Percentiles rank a stretch among this genome's conserved stretches.
Evolutionary conservation across 1,140 invertebrate species (phyloP).

Genomic region (Holcopasites calliopsidis): DNA sequence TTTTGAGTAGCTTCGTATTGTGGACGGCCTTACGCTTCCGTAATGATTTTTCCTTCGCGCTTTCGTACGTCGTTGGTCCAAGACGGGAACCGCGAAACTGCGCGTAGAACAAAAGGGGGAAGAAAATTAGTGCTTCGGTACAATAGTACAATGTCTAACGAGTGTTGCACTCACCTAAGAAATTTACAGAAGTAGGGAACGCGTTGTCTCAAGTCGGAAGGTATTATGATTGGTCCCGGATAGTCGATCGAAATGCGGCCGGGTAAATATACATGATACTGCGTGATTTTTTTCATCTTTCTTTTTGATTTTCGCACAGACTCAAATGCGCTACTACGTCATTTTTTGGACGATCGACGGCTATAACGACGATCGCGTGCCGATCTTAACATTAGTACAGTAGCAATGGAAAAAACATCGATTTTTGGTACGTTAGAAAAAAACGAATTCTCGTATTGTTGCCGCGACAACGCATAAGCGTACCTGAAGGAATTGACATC

Average conservation of each 20-base stretch:
- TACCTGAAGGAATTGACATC: constrained; percentile 62
- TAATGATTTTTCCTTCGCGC: constrained; percentile 9
- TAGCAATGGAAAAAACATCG: constrained; percentile 48
- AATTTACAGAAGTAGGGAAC: constrained; percentile 59
- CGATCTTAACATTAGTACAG: constrained; percentile 30
- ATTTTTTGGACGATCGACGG: constrained; percentile 44
- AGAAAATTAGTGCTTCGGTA: constrained; percentile 19
- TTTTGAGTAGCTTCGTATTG: too few relatives aligned
- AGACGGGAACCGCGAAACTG: constrained; percentile 38
- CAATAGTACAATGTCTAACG: constrained; percentile 8
- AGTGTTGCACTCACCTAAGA: constrained; percentile 31
- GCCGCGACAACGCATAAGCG: constrained; percentile 53
- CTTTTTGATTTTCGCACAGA: constrained; percentile 29
- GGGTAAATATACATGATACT: constrained; percentile 63
- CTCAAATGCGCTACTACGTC: constrained; percentile 31
- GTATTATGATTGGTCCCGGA: constrained; percentile 73
- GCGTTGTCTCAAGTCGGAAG: constrained; percentile 59
- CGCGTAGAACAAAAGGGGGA: neutral
- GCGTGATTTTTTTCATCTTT: constrained; percentile 1
- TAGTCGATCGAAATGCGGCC: constrained; percentile 71
- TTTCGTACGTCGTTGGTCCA: constrained; percentile 53
- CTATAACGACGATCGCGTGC: constrained; percentile 39
- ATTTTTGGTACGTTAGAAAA: constrained; percentile 49
- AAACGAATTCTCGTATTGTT: constrained; percentile 40
- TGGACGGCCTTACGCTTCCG: too few relatives aligned